Evolutionary conservation across 2,113 vertebrate genomes (phyloP).

Genomic region (Amblyornis subalaris): DNA sequence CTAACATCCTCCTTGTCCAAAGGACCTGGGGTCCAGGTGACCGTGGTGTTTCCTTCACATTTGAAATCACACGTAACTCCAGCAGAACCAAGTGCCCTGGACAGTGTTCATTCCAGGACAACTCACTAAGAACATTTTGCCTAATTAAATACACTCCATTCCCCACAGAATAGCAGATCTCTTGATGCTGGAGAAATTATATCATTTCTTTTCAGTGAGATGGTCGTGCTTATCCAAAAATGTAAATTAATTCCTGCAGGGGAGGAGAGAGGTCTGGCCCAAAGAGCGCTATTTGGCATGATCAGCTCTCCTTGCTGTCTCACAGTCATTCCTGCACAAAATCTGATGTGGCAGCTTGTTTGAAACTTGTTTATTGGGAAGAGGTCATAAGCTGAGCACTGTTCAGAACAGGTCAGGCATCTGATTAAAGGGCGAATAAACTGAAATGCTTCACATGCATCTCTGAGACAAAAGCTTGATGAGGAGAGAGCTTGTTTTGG

Average conservation of each 20-base stretch:
- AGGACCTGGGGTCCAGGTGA: background rate
- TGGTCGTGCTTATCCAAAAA: background rate
- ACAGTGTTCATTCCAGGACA: background rate
- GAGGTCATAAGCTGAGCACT: conserved; percentile 42
- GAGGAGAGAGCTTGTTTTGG: background rate
- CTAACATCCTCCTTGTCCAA: background rate
- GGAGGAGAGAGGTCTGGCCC: background rate
- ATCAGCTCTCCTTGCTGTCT: conserved; percentile 20
- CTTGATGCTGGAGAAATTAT: fast-evolving
- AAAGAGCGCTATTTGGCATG: background rate
- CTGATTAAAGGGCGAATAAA: conserved; percentile 53
- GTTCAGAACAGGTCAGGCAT: conserved; percentile 21
- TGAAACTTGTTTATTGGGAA: conserved; percentile 56
- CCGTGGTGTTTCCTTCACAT: background rate
- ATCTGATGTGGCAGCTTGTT: conserved; percentile 59
- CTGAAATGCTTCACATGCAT: conserved; percentile 33
- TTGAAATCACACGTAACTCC: fast-evolving
- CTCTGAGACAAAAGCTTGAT: conserved; percentile 39
- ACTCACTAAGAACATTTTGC: background rate
- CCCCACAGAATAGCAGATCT: background rate
- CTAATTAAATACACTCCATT: background rate
- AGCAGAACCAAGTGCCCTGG: background rate
- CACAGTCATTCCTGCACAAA: background rate
- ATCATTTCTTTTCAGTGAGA: background rate
- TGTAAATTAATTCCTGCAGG: background rate